Conservation (phyloP, 2,888 invertebrate species). For the Eubasilissa splendida region DNA sequence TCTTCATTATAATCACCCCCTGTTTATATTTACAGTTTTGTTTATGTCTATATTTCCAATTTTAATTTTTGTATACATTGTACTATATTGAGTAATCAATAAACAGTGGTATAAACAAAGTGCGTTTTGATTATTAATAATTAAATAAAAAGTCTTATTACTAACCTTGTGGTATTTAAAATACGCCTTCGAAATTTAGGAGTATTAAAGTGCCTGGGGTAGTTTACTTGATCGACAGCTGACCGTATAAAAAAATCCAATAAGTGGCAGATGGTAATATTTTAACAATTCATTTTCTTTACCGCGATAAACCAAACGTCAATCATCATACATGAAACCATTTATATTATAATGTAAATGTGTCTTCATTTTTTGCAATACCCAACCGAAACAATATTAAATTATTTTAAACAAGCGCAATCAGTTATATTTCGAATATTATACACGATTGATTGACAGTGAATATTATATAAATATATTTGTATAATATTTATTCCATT, state of each 20-base stretch:
- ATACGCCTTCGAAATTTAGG: no score
- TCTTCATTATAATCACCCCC: no score
- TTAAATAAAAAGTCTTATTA: no score
- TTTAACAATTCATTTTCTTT: constrained; percentile 28
- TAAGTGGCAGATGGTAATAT: constrained; percentile 16
- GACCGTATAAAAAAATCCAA: constrained; percentile 4
- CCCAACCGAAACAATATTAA: not conserved
- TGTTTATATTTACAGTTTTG: no score
- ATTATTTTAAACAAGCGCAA: not conserved
- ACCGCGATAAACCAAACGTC: constrained; percentile 6
- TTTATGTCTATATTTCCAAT: no score
- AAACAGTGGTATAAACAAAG: no score
- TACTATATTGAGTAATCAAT: no score
- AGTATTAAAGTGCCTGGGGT: constrained; percentile 3
- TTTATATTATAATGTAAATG: not conserved
- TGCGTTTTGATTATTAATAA: no score
- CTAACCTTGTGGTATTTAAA: no score
- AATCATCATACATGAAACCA: constrained; percentile 15
- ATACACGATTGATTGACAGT: constrained; percentile 7
- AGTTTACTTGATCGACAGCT: constrained; percentile 3
- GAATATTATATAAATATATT: not conserved
- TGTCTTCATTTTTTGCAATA: not conserved
- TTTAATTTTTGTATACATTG: no score
- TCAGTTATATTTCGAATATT: constrained; percentile 6
- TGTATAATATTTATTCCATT: not conserved